Evolutionary conservation across 2,888 invertebrate species (phyloP), one percentile per base, ranked within the genome.

Genomic region (Eupsilia transversa): DNA sequence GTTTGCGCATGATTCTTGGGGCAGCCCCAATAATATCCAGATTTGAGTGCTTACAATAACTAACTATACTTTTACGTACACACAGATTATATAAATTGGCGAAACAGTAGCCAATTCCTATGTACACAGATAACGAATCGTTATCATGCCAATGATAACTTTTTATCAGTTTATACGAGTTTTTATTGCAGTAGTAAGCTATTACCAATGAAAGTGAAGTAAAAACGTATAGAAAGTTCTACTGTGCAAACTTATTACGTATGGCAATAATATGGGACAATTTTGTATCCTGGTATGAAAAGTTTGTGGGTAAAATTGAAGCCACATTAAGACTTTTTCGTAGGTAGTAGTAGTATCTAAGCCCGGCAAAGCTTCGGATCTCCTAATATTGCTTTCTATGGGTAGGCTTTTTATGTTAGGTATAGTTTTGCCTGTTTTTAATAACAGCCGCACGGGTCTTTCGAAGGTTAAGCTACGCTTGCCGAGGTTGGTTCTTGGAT

Each of bases 101-200:
- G 9, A 54, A 54, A 35, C 20, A 76, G 30, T 38, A 65, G 33
- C 23, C 30, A 12, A 2, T 49, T 17, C 23, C n/a, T 27, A 0
- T 57, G 57, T 17, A n/a, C n/a, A n/a, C 57, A 57, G 66, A 77
- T 57, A 77, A 14, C 5, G 23, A 49, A 57, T 17, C n/a, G 4
- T 38, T 49, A 57, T 57, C 33, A 35, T 35, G 38, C 41, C 35
- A 38, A 75, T 77, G 66, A 41, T 33, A 41, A 33, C 9, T 6
- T 77, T n/a, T 57, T 46, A 64, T 65, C 14, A n/a, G 0, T 23
- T 23, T 35, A 9, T 6, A n/a, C 23, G 2, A 35, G 14, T 52
- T 30, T 33, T 43, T 41, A 56, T 56, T 20, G 43, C 14, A 14
- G 14, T 14, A 68, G 7, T 54, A 9, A 23, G 43, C 54, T 54